phyloP scores from a whole-genome alignment of 1,140 invertebrate species.

The Metaphire vulgaris region DNA sequence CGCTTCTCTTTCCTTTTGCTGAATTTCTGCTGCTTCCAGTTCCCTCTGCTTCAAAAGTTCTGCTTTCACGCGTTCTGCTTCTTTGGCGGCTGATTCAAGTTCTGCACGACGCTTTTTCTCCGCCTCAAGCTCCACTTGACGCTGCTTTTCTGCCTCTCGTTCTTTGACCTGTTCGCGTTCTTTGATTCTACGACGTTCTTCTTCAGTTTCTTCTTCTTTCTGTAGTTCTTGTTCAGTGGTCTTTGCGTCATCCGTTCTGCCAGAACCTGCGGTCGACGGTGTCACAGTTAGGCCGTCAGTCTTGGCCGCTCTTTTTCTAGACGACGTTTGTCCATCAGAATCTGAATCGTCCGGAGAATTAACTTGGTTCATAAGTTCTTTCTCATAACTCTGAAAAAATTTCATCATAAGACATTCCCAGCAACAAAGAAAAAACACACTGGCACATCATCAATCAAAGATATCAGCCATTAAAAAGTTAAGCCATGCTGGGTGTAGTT shows the following conservation, averaged over 20 bases:
- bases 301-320: no score
- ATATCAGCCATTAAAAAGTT: no score
- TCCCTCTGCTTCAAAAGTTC: not conserved
- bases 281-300: no score
- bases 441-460: no score
- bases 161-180: slow-evolving; percentile 21
- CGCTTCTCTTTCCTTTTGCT: slow-evolving; percentile 11
- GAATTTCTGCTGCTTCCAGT: not conserved
- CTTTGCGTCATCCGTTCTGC: slow-evolving; percentile 32
- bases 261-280: no score
- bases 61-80: not conserved
- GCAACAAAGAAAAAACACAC: no score
- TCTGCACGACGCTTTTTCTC: not conserved
- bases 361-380: no score
- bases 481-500: no score
- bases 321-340: no score
- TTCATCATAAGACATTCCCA: no score
- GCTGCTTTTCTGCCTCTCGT: slow-evolving; percentile 13
- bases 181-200: slow-evolving; percentile 13
- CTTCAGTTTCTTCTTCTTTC: slow-evolving; percentile 52
- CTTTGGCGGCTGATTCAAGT: not conserved
- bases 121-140: slow-evolving; percentile 7
- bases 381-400: no score
- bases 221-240: slow-evolving; percentile 35
- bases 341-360: no score